These are phyloP conservation scores for Hipparchia semele DNA, from an alignment of 2,888 invertebrate genomes.

Conservation along the genomic window DNA sequence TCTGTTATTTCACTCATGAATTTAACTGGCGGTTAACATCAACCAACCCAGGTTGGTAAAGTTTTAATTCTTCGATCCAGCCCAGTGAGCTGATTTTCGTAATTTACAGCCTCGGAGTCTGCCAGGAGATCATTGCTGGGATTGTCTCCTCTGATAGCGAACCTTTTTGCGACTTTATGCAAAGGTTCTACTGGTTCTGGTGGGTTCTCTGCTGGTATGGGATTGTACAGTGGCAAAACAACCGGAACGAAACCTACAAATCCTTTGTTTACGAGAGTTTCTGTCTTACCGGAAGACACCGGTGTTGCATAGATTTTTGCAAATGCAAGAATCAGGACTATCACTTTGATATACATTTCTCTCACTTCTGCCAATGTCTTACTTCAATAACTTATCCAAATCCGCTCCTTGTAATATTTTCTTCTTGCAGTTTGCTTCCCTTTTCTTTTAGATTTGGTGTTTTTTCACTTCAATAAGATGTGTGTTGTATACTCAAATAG, in stretches of 20 bases:
- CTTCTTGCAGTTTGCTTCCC: background rate
- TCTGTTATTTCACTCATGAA: no score
- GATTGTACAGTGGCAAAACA: conserved; percentile 49
- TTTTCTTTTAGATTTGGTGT: background rate
- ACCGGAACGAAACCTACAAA: conserved; percentile 63
- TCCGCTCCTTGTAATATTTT: background rate
- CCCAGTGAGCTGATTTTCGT: conserved; percentile 58
- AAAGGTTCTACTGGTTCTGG: conserved; percentile 47
- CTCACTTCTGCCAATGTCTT: background rate
- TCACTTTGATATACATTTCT: conserved; percentile 34
- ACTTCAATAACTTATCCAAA: background rate
- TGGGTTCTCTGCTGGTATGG: conserved; percentile 43
- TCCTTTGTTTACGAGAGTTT: conserved; percentile 53
- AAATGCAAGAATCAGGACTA: conserved; percentile 49
- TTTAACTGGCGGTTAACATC: conserved; percentile 35
- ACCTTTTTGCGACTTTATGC: conserved; percentile 66
- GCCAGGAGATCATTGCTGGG: conserved; percentile 66
- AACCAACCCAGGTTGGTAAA: conserved; percentile 72
- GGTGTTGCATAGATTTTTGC: conserved; percentile 54
- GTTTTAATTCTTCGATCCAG: conserved; percentile 73
- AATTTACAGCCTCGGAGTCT: conserved; percentile 61
- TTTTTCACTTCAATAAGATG: background rate
- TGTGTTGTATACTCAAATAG: conserved; percentile 23
- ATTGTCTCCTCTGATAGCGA: conserved; percentile 63
- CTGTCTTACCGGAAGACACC: conserved; percentile 52